phyloP scores from a whole-genome alignment of 2,888 invertebrate species.

The Masnerella sp. region DNA sequence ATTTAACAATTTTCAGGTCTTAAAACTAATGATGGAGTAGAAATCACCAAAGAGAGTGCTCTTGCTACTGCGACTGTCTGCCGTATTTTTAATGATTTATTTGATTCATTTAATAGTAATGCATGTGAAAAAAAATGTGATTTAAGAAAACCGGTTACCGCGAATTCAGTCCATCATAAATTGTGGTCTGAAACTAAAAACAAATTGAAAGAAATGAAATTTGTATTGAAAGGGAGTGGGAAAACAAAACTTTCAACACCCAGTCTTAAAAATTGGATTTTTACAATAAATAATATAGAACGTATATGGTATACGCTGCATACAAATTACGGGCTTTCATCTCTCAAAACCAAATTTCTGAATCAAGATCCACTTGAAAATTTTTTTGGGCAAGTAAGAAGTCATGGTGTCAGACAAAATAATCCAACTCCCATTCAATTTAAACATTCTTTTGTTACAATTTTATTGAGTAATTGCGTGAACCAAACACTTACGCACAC shows the following conservation, averaged over 20 bases:
- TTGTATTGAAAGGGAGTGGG: conserved; percentile 1
- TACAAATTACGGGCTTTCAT: not conserved
- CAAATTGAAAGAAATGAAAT: conserved; percentile 4
- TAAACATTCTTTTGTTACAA: not conserved
- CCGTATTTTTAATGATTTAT: conserved; percentile 13
- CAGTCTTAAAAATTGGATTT: conserved; percentile 8
- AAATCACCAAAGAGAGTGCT: not conserved
- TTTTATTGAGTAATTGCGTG: not conserved
- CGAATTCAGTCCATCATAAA: not conserved
- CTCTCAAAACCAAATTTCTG: not conserved
- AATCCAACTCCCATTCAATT: conserved; percentile 13
- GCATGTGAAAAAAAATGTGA: not conserved
- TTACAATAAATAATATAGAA: not conserved
- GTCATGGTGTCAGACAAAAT: not conserved
- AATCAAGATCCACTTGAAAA: conserved; percentile 21
- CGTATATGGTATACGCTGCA: conserved; percentile 1
- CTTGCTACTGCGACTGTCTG: conserved; percentile 12
- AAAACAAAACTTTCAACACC: not conserved
- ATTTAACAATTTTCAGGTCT: not conserved
- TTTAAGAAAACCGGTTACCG: conserved; percentile 3
- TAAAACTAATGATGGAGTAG: not conserved
- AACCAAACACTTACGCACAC: not conserved
- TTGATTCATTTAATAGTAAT: not conserved
- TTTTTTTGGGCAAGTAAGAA: conserved; percentile 23
- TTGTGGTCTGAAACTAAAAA: conserved; percentile 3